Conservation (phyloP, 2,888 invertebrate species). For the Leptogaster cylindrica region DNA sequence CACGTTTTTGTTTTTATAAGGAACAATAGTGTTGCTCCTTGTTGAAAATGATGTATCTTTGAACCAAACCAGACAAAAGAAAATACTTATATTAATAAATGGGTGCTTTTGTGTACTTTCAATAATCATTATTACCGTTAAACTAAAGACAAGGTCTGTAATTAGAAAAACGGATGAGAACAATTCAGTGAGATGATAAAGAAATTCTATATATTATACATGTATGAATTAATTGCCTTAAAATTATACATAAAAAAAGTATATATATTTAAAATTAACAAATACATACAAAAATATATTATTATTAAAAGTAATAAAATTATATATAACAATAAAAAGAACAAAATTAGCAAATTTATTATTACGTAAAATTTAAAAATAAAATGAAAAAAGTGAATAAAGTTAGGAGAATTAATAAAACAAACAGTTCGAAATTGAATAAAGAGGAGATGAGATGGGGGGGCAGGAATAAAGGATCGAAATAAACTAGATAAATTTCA, state of each 20-base stretch:
- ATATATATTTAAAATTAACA: conserved; percentile 41
- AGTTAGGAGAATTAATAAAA: conserved; percentile 37
- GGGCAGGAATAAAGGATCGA: conserved; percentile 1
- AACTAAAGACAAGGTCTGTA: conserved; percentile 35
- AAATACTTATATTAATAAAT: conserved; percentile 45
- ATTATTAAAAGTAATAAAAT: conserved; percentile 39
- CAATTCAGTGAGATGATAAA: conserved; percentile 40
- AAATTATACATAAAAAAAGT: conserved; percentile 45
- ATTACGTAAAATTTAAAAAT: conserved; percentile 8
- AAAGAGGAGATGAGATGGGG: conserved; percentile 16
- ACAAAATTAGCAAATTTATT: conserved; percentile 37
- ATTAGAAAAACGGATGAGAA: conserved; percentile 21
- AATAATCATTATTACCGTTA: conserved; percentile 21
- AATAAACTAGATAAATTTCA: conserved; percentile 36
- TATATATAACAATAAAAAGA: conserved; percentile 32
- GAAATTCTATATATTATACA: conserved; percentile 47
- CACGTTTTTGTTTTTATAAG: too few relatives aligned
- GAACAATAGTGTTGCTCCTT: too few relatives aligned
- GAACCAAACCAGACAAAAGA: too few relatives aligned
- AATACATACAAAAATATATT: conserved; percentile 41
- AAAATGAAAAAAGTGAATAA: conserved; percentile 38
- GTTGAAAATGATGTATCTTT: too few relatives aligned
- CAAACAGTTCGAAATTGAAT: conserved; percentile 30
- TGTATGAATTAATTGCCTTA: conserved; percentile 51
- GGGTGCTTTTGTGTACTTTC: conserved; percentile 46